phyloP scores from a whole-genome alignment of 1,140 invertebrate genomes.

The Lucilia sericata region DNA sequence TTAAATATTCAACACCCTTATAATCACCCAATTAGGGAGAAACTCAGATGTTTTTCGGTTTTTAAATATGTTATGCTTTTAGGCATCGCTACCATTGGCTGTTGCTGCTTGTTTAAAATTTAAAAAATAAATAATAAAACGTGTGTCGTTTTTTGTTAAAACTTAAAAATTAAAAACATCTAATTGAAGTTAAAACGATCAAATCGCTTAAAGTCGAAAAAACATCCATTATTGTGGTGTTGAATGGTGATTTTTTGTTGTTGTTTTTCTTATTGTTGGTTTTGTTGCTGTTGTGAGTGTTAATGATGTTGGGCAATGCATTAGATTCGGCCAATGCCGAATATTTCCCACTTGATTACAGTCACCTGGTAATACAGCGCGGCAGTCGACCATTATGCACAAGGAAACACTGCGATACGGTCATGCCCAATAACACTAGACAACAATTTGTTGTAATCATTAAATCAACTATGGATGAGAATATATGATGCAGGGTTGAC shows the following conservation, averaged over 20 bases:
- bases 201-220: background rate
- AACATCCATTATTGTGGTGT: background rate
- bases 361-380: constrained; percentile 18
- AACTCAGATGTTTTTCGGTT: background rate
- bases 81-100: background rate
- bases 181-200: background rate
- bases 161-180: constrained; percentile 4
- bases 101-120: background rate
- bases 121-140: background rate
- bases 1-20: background rate
- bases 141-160: background rate
- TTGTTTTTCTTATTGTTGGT: background rate
- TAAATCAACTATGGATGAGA: constrained; percentile 29
- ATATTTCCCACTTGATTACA: constrained; percentile 22
- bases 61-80: background rate
- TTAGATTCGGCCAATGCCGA: constrained; percentile 32
- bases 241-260: background rate
- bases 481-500: constrained; percentile 16
- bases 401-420: background rate
- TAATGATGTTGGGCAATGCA: constrained; percentile 10
- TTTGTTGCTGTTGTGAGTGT: background rate
- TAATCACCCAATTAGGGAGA: background rate
- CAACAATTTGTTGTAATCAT: constrained; percentile 38
- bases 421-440: constrained; percentile 14
- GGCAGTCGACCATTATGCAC: background rate